Percentiles rank a stretch among this genome's conserved stretches.
These are phyloP conservation scores for Lagopus muta DNA, from an alignment of 2,113 vertebrate genomes.

Conservation along the genomic window DNA sequence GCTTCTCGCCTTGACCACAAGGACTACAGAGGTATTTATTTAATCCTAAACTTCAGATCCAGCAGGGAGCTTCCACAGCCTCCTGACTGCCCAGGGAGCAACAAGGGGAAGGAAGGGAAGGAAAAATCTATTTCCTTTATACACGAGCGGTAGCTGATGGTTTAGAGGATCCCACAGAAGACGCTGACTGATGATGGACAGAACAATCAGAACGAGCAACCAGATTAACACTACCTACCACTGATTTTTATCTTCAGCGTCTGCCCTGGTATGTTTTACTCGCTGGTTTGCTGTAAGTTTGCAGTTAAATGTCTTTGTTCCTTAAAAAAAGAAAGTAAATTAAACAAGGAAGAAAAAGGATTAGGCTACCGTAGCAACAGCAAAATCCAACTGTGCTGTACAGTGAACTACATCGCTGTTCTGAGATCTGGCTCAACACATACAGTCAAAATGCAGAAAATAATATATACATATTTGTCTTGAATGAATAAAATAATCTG, in stretches of 20 bases:
- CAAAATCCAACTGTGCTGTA: neutral
- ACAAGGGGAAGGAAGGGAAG: neutral
- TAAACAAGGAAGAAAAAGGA: neutral
- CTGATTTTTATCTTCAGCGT: neutral
- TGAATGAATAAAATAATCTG: neutral
- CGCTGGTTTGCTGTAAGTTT: neutral
- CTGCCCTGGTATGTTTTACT: neutral
- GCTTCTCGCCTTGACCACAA: neutral
- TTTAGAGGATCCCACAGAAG: neutral
- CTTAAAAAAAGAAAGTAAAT: too few species aligned
- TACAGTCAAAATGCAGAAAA: neutral
- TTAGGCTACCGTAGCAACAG: neutral
- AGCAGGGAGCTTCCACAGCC: neutral
- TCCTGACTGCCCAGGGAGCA: neutral
- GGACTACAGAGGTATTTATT: neutral
- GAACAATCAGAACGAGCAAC: neutral
- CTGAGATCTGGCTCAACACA: neutral
- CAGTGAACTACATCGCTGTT: neutral
- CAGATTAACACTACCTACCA: neutral
- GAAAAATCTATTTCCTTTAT: neutral
- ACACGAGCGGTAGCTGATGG: fast-evolving
- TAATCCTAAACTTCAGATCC: neutral
- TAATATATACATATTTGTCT: neutral
- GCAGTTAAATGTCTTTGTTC: neutral
- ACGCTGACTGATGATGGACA: neutral